Conservation (phyloP, 2,888 invertebrate genomes). For the Cantharis flavilabris region DNA sequence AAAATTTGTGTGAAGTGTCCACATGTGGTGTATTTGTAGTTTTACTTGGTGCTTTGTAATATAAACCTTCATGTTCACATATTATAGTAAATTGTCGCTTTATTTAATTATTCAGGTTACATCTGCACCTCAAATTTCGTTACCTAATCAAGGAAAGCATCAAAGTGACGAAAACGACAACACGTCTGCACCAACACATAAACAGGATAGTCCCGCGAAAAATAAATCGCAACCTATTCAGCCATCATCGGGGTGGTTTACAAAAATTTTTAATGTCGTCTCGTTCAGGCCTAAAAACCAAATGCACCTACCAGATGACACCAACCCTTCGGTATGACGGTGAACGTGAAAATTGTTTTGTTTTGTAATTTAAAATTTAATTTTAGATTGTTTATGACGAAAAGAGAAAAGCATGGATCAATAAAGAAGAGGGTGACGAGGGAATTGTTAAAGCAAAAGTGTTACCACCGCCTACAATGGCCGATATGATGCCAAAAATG, state of each 20-base stretch:
- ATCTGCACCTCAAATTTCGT: constrained; percentile 59
- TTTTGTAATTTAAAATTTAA: constrained; percentile 16
- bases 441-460: constrained; percentile 57
- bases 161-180: constrained; percentile 40
- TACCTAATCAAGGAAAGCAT: constrained; percentile 59
- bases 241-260: constrained; percentile 73
- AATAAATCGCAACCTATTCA: constrained; percentile 29
- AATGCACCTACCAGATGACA: constrained; percentile 95
- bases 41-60: not conserved
- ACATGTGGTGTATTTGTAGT: not conserved
- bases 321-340: constrained; percentile 75
- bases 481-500: constrained; percentile 57
- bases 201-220: constrained; percentile 32
- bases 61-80: constrained; percentile 24
- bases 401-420: constrained; percentile 83
- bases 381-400: constrained; percentile 91
- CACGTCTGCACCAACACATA: constrained; percentile 12
- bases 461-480: constrained; percentile 73
- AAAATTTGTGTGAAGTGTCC: not conserved
- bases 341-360: constrained; percentile 48
- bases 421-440: constrained; percentile 74
- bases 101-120: constrained; percentile 51
- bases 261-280: constrained; percentile 83
- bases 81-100: constrained; percentile 52
- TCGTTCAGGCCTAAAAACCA: constrained; percentile 86